A percentile compares a stretch with the other conserved stretches of the same genome.
Evolutionary conservation across 2,113 vertebrate species (phyloP).

Genomic region (Epinephelus cyanopodus): DNA sequence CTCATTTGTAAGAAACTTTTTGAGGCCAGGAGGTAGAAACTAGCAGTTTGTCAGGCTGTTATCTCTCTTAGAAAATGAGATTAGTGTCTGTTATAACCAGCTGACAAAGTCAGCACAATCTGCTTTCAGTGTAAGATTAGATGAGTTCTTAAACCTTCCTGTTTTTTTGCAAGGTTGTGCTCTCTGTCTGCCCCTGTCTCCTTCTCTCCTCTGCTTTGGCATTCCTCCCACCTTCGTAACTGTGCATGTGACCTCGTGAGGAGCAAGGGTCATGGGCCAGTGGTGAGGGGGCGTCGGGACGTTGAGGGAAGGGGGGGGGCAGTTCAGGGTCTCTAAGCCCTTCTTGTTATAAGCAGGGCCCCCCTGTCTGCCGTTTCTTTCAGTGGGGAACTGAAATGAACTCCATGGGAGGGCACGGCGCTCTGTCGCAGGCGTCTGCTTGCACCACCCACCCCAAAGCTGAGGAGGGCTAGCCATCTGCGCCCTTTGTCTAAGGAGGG

Average conservation of each 20-base stretch:
- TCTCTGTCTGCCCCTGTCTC: constrained; percentile 5
- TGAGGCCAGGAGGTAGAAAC: background rate
- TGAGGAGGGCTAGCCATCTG: constrained; percentile 82
- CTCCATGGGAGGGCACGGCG: constrained; percentile 78
- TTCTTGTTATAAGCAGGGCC: constrained; percentile 74
- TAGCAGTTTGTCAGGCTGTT: background rate
- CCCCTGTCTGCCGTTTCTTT: constrained; percentile 69
- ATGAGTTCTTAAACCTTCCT: background rate
- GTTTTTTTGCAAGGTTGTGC: constrained; percentile 2
- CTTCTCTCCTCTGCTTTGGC: constrained; percentile 28
- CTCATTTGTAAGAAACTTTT: background rate
- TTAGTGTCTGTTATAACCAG: background rate
- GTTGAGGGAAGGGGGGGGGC: constrained; percentile 26
- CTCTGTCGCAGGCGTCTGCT: constrained; percentile 77
- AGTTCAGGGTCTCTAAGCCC: constrained; percentile 65
- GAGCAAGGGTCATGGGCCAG: constrained; percentile 69
- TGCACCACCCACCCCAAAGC: constrained; percentile 71
- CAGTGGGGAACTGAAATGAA: constrained; percentile 74
- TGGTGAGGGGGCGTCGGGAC: constrained; percentile 55
- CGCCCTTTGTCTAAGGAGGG: constrained; percentile 79
- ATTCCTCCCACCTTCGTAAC: constrained; percentile 70
- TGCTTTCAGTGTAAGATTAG: background rate
- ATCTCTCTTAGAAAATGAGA: constrained; percentile 10
- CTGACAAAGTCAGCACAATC: background rate
- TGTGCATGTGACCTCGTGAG: constrained; percentile 66